phyloP scores from a whole-genome alignment of 2,113 vertebrate genomes.

The Tyto alba region DNA sequence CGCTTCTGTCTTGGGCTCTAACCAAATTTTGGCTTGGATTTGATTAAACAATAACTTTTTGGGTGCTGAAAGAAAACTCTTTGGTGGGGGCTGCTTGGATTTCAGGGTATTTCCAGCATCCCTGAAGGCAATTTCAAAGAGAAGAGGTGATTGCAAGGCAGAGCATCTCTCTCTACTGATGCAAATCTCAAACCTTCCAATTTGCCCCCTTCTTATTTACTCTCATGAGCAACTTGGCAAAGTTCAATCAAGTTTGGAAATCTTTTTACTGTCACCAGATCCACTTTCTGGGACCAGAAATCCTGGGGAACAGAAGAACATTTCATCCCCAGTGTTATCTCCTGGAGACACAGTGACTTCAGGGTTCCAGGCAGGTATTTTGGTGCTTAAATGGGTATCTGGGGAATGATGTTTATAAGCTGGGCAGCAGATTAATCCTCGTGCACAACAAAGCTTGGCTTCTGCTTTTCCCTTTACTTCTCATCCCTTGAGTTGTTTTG shows the following conservation, averaged over 20 bases:
- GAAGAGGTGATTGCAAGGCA: not conserved
- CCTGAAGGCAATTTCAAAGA: not conserved
- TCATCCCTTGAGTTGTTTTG: not conserved
- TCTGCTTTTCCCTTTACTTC: not conserved
- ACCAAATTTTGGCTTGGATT: not conserved
- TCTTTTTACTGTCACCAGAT: not conserved
- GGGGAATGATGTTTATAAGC: not conserved
- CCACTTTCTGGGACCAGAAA: not conserved
- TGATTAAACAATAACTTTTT: not conserved
- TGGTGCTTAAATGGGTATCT: too few species aligned
- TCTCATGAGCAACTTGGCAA: not conserved
- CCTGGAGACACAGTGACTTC: not conserved
- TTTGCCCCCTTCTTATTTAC: not conserved
- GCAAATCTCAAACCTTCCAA: not conserved
- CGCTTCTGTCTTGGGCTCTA: not conserved
- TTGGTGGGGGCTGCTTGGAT: not conserved
- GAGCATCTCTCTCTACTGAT: not conserved
- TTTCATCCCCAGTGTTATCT: not conserved
- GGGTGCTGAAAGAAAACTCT: not conserved
- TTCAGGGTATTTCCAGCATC: not conserved
- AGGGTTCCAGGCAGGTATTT: not conserved
- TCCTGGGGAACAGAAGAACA: not conserved
- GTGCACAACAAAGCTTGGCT: rapidly evolving
- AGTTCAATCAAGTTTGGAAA: rapidly evolving
- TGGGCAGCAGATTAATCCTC: not conserved